Conservation (phyloP, 2,888 invertebrate genomes). For the Hydraecia micacea region DNA sequence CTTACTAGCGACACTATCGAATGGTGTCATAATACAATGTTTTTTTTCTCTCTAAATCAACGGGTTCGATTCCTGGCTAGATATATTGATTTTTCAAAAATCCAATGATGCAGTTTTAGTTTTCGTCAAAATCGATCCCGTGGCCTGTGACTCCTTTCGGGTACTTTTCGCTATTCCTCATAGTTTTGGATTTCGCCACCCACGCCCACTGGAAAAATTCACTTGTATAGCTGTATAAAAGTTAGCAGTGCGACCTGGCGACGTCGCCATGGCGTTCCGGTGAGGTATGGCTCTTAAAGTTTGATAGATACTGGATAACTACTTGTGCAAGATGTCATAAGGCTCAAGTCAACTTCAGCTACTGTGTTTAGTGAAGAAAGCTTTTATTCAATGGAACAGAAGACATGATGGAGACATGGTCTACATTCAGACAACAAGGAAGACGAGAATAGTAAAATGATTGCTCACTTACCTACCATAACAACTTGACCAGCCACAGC, state of each 20-base stretch:
- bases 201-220: not conserved
- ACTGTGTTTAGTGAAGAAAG: not conserved
- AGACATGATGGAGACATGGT: no score
- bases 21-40: no score
- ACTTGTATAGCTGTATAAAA: not conserved
- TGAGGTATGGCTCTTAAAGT: not conserved
- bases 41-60: no score
- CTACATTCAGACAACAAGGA: not conserved
- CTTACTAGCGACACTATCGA: no score
- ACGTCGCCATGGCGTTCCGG: not conserved
- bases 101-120: no score
- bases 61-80: no score
- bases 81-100: no score
- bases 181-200: not conserved
- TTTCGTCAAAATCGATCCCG: no score
- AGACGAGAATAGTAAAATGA: not conserved
- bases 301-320: not conserved
- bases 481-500: constrained; percentile 98
- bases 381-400: not conserved
- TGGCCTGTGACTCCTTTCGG: no score
- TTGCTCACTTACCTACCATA: constrained; percentile 91
- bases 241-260: not conserved
- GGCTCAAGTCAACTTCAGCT: not conserved
- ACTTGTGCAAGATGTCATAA: not conserved
- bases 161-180: no score